phyloP scores from a whole-genome alignment of 2,113 vertebrate species.

The Cavia aperea region DNA sequence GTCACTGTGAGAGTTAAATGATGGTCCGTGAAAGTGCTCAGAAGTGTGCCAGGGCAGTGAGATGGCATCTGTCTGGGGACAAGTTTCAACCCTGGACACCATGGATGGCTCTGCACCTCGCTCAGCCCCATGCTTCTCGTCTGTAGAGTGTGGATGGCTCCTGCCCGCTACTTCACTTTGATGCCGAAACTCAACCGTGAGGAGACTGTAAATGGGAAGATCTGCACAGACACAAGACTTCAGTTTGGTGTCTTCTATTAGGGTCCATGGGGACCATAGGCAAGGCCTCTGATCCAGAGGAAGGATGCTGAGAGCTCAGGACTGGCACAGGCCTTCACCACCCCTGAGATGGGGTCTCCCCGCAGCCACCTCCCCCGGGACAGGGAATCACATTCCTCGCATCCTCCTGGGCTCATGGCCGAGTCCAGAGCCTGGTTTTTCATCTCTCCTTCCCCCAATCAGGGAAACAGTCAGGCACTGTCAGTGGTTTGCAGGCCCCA shows the following conservation, averaged over 20 bases:
- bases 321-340: not conserved
- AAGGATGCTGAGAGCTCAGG: not conserved
- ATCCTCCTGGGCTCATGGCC: not conserved
- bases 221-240: not conserved
- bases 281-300: not conserved
- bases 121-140: not conserved
- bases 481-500: constrained; percentile 58
- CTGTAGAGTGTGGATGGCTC: not conserved
- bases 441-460: constrained; percentile 49
- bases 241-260: not conserved
- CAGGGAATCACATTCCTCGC: not conserved
- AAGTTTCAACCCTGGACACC: not conserved
- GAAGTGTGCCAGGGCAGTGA: not conserved
- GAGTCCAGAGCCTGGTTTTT: constrained; percentile 60
- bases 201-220: not conserved
- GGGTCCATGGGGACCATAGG: not conserved
- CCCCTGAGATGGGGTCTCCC: not conserved
- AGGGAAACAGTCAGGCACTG: constrained; percentile 47
- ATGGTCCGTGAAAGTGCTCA: not conserved
- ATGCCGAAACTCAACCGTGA: not conserved
- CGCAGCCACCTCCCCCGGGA: not conserved
- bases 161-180: not conserved
- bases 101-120: not conserved
- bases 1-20: not conserved
- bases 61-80: not conserved